Conservation (phyloP, 30 jellyfish, hydroid and myxozoan genomes). For the Cassiopea xamachana region DNA sequence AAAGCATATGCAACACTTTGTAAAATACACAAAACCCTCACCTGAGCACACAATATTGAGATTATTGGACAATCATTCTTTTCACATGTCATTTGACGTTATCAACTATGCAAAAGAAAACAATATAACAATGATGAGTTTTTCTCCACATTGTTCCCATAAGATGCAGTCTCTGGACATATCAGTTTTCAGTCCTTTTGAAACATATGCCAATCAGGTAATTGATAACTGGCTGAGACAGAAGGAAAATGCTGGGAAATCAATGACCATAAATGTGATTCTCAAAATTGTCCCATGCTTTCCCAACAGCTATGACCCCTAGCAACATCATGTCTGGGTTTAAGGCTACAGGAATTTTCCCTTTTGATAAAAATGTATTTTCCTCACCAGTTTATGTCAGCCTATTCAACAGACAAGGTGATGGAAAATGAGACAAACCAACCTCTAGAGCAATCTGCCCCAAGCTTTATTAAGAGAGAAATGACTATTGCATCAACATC, state of each 20-base stretch:
- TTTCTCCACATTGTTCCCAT: slow-evolving; percentile 15
- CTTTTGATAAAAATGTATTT: slow-evolving; percentile 60
- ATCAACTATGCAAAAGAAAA: no score
- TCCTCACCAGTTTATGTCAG: slow-evolving; percentile 27
- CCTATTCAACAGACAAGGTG: slow-evolving; percentile 27
- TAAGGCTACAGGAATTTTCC: slow-evolving; percentile 7
- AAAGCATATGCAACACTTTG: slow-evolving; percentile 28
- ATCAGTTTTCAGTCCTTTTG: slow-evolving; percentile 71
- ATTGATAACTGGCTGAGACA: slow-evolving; percentile 57
- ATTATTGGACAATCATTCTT: slow-evolving; percentile 64
- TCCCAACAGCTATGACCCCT: slow-evolving; percentile 69
- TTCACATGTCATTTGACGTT: background rate
- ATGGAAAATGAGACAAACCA: background rate
- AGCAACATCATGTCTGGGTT: no score
- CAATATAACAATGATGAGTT: no score
- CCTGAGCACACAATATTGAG: slow-evolving; percentile 29
- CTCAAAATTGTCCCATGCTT: slow-evolving; percentile 59
- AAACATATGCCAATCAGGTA: slow-evolving; percentile 43
- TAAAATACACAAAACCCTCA: slow-evolving; percentile 32
- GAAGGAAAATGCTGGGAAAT: slow-evolving; percentile 47
- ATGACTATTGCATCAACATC: no score
- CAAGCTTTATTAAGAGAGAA: no score
- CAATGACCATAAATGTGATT: slow-evolving; percentile 55
- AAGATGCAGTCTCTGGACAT: slow-evolving; percentile 46
- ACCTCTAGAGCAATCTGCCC: no score